Percentiles rank a stretch among this genome's conserved stretches.
These are phyloP conservation scores for Ectropis crepuscularia DNA, from an alignment of 2,888 invertebrate species.

Conservation along the genomic window DNA sequence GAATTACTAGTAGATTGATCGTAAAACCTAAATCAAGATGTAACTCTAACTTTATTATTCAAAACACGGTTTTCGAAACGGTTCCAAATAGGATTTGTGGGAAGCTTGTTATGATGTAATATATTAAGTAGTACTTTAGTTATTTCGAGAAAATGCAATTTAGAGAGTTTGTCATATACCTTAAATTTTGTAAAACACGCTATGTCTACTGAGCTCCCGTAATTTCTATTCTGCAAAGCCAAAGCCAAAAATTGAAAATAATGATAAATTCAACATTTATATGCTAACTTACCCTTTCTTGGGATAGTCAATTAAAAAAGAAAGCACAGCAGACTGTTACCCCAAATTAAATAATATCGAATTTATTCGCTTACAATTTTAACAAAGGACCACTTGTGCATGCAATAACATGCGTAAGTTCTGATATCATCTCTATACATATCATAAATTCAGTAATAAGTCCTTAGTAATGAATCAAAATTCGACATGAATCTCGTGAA, in stretches of 20 bases:
- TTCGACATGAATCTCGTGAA: slow-evolving; percentile 12
- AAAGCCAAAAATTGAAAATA: not conserved
- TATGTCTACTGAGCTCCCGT: not conserved
- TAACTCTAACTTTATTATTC: too few species aligned
- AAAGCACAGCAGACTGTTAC: not conserved
- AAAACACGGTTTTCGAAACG: too few species aligned
- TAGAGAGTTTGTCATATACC: not conserved
- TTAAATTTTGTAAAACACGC: not conserved
- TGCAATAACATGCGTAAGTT: slow-evolving; percentile 13
- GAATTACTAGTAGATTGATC: too few species aligned
- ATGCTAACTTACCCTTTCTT: too few species aligned
- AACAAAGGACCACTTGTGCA: slow-evolving; percentile 14
- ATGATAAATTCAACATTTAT: too few species aligned
- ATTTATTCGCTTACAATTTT: slow-evolving; percentile 6
- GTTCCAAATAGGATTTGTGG: too few species aligned
- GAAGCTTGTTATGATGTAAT: too few species aligned
- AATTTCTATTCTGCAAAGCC: not conserved
- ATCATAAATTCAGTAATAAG: slow-evolving; percentile 14
- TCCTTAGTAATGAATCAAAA: not conserved
- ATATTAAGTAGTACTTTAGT: too few species aligned
- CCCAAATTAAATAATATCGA: slow-evolving; percentile 9
- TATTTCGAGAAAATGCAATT: too few species aligned
- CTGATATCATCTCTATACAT: slow-evolving; percentile 24
- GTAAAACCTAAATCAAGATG: too few species aligned
- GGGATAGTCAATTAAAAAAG: too few species aligned